Percentiles rank a stretch among this genome's conserved stretches.
phyloP scores from a whole-genome alignment of 2,888 invertebrate genomes.

The Trisateles emortualis region DNA sequence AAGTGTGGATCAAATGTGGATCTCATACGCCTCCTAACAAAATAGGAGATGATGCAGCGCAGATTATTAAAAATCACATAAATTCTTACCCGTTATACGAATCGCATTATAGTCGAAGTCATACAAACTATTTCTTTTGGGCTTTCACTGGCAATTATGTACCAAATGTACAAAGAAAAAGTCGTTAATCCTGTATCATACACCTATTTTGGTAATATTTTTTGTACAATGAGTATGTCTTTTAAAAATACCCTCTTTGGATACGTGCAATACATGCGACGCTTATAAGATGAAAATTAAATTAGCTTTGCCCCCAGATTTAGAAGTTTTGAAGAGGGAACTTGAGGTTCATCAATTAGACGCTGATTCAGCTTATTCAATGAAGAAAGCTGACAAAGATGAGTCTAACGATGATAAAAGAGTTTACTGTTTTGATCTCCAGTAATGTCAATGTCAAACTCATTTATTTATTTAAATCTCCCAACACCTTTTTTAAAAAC shows the following conservation, averaged over 20 bases:
- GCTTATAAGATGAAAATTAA: slow-evolving; percentile 4
- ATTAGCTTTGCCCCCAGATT: not conserved
- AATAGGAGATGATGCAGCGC: slow-evolving; percentile 6
- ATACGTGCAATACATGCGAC: too few species aligned
- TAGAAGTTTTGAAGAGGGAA: not conserved
- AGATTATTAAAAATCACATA: slow-evolving; percentile 13
- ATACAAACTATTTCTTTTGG: slow-evolving; percentile 24
- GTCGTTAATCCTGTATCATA: slow-evolving; percentile 3
- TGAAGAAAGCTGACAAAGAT: not conserved
- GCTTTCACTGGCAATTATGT: slow-evolving; percentile 20
- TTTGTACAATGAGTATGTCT: slow-evolving; percentile 18
- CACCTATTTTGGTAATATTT: slow-evolving; percentile 18
- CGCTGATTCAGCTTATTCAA: slow-evolving; percentile 3
- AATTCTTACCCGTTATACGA: slow-evolving; percentile 21
- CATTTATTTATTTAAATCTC: too few species aligned
- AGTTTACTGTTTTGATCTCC: slow-evolving; percentile 11
- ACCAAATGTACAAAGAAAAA: slow-evolving; percentile 14
- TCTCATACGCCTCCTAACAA: slow-evolving; percentile 8
- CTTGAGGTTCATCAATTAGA: not conserved
- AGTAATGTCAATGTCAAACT: too few species aligned
- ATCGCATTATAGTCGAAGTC: slow-evolving; percentile 25
- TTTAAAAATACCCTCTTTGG: too few species aligned
- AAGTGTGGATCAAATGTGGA: slow-evolving; percentile 3
- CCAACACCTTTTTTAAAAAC: slow-evolving; percentile 10
- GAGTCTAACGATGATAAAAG: not conserved